Percentiles rank a stretch among this genome's conserved stretches.
Conservation (phyloP, 2,113 vertebrate species). For the Falcunculus frontatus region DNA sequence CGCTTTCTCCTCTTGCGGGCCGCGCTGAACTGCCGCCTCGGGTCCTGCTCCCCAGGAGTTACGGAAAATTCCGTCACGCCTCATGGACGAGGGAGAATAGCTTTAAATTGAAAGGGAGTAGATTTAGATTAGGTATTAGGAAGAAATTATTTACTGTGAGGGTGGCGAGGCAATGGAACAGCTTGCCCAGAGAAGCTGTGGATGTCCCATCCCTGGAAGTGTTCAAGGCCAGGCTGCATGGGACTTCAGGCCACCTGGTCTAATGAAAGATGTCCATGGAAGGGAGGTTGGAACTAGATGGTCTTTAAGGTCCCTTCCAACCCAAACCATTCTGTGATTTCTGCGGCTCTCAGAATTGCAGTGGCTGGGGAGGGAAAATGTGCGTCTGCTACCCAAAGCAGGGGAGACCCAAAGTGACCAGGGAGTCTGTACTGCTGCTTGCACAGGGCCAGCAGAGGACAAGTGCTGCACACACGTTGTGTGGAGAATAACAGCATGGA, state of each 20-base stretch:
- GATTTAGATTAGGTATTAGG: neutral
- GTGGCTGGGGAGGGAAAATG: neutral
- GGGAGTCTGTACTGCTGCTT: neutral
- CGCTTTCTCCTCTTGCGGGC: too few relatives aligned
- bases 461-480: rapidly evolving
- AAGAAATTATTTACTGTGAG: neutral
- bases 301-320: neutral
- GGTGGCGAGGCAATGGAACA: neutral
- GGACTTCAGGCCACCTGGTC: neutral
- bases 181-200: neutral
- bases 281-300: neutral
- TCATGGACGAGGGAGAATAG: neutral
- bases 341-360: neutral
- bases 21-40: too few relatives aligned
- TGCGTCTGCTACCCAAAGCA: neutral
- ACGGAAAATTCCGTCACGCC: neutral
- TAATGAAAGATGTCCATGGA: neutral
- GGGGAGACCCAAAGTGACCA: neutral
- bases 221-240: neutral
- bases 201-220: neutral
- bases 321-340: neutral
- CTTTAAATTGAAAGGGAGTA: too few relatives aligned
- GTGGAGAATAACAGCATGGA: neutral
- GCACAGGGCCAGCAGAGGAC: neutral
- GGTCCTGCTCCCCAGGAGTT: neutral